A percentile compares a stretch with the other conserved stretches of the same genome.
Evolutionary conservation across 2,113 vertebrate species (phyloP).

Genomic region (Trichomycterus rosablanca): DNA sequence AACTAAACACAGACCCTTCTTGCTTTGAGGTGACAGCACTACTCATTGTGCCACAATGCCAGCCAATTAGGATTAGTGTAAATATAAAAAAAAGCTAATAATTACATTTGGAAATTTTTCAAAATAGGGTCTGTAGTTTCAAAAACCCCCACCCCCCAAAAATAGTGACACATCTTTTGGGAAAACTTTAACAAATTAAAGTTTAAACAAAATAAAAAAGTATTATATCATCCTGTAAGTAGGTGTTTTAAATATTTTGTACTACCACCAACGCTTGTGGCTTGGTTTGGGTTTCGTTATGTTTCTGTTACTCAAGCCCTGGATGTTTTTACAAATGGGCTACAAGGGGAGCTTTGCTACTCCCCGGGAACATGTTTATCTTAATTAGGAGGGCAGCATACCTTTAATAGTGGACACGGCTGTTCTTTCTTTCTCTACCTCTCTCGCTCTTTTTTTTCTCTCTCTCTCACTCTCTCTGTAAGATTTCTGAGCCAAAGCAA

Average conservation of each 20-base stretch:
- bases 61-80: too few relatives aligned
- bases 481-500: constrained; percentile 78
- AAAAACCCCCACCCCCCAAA: too few relatives aligned
- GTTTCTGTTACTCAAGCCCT: constrained; percentile 62
- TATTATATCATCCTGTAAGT: too few relatives aligned
- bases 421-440: constrained; percentile 56
- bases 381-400: constrained; percentile 85
- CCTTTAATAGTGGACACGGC: constrained; percentile 70
- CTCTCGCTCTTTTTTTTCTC: constrained; percentile 6
- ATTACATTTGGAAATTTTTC: too few relatives aligned
- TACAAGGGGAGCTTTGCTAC: constrained; percentile 66
- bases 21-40: too few relatives aligned
- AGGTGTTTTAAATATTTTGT: constrained; percentile 59
- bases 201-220: too few relatives aligned
- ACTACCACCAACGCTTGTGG: constrained; percentile 66
- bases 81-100: too few relatives aligned
- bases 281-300: constrained; percentile 55
- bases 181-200: too few relatives aligned
- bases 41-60: too few relatives aligned
- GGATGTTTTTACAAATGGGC: constrained; percentile 73
- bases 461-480: constrained; percentile 18
- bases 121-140: too few relatives aligned
- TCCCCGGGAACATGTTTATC: constrained; percentile 83
- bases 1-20: too few relatives aligned
- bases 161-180: too few relatives aligned